Base-by-base conservation (phyloP, 1,140 invertebrate genomes). In the Brachionus rubens region DNA sequence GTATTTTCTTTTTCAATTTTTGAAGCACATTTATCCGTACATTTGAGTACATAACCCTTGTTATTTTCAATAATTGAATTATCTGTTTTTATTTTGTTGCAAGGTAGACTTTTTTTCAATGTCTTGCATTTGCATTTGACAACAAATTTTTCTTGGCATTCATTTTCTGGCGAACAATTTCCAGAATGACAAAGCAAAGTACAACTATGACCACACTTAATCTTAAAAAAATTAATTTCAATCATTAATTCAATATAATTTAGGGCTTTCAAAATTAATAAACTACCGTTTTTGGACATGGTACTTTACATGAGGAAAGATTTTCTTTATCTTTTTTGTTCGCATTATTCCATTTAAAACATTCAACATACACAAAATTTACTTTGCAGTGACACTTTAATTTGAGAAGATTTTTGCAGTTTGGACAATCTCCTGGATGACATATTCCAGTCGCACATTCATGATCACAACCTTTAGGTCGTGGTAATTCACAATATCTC, bases 361-460 rank as follows among this genome's bases (percentile, higher is more conserved):
- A 95, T 26, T 88, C 84, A 46, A 92, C 86, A 78, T 91, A 91
- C 12, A 91, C 82, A 50, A 90, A 88, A 68, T 88, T 89, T 1
- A 91, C 85, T 0, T 88, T 88, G 81, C 93, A 96, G 81, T 93
- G 91, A 79, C 93, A 96, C 40, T 88, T 84, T 50, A 89, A 84
- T 79, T 89, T 87, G 16, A 93, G 84, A 80, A 90, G 86, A 76
- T 89, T 87, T 47, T 87, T 87, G 82, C 93, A 96, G 0, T 82
- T 81, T 2, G 82, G 81, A 78, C 87, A 87, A 43, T 79, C 77
- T 12, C 82, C 82, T 19, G 89, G 87, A 82, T 96, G 93, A 81
- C 93, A 96, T 1, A 87, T 83, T 3, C 36, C 36, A 70, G 87
- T 87, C 1, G 87, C 81, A 84, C 93, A 96, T 26, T 85, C 83